Evolutionary conservation across 1,140 invertebrate species (phyloP).

Genomic region (Zophobas atratus): DNA sequence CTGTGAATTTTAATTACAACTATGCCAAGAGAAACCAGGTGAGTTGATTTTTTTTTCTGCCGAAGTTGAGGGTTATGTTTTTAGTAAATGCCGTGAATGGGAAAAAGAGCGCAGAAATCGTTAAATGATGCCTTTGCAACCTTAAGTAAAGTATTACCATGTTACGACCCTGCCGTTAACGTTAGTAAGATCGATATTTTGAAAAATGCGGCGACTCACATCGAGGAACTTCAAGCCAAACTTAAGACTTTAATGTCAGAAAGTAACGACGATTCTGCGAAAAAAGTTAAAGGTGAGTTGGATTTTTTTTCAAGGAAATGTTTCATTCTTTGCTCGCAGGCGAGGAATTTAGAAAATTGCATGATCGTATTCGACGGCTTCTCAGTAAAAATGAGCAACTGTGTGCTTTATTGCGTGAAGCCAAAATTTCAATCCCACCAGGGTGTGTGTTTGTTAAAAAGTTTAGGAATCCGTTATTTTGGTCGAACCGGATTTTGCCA

Average conservation of each 20-base stretch:
- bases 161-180: slow-evolving; percentile 68
- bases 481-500: slow-evolving; percentile 60
- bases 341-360: slow-evolving; percentile 65
- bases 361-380: slow-evolving; percentile 67
- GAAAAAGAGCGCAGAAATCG: slow-evolving; percentile 70
- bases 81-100: slow-evolving; percentile 67
- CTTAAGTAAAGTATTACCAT: slow-evolving; percentile 69
- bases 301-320: slow-evolving; percentile 21
- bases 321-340: slow-evolving; percentile 41
- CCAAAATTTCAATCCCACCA: slow-evolving; percentile 68
- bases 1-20: slow-evolving; percentile 32
- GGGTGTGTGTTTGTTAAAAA: slow-evolving; percentile 59
- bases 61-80: slow-evolving; percentile 18
- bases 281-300: slow-evolving; percentile 3
- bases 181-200: slow-evolving; percentile 70
- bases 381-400: slow-evolving; percentile 69
- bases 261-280: slow-evolving; percentile 45
- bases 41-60: background rate
- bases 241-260: slow-evolving; percentile 62
- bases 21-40: slow-evolving; percentile 52
- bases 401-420: slow-evolving; percentile 66
- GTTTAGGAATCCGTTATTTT: slow-evolving; percentile 53
- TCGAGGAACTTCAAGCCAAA: slow-evolving; percentile 69
- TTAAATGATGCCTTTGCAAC: slow-evolving; percentile 69
- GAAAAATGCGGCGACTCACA: slow-evolving; percentile 67